These are phyloP conservation scores for Cichlasoma orientale DNA, from an alignment of 2,797 vertebrate genomes.

Conservation along the genomic window DNA sequence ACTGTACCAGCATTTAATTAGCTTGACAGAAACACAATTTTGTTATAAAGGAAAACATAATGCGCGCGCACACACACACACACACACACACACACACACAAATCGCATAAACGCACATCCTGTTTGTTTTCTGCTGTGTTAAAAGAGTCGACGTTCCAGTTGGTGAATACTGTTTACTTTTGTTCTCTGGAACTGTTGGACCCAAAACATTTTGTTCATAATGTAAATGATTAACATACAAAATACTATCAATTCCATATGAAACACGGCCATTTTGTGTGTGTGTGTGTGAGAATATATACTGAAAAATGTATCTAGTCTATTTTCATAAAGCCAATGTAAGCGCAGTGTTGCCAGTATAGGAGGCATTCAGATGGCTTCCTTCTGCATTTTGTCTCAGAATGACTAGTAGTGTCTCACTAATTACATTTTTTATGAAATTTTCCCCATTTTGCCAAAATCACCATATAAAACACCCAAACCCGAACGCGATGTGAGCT, in stretches of 20 bases:
- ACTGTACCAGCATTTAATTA: background rate
- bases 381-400: background rate
- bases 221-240: background rate
- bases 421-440: background rate
- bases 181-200: background rate
- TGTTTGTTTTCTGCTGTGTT: background rate
- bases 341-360: background rate
- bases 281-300: no score
- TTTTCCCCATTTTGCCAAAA: background rate
- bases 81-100: no score
- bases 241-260: background rate
- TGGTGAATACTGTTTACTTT: background rate
- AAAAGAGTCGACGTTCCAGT: background rate
- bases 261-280: background rate
- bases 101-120: background rate
- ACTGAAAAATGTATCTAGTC: background rate
- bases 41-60: background rate
- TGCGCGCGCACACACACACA: no score
- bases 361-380: background rate
- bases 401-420: background rate
- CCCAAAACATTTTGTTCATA: background rate
- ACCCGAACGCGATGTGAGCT: constrained; percentile 15
- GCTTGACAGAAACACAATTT: background rate
- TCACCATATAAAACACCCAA: constrained; percentile 2
- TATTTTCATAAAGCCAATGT: background rate